phyloP scores from a whole-genome alignment of 2,797 vertebrate species.

The Pogoniulus pusillus region DNA sequence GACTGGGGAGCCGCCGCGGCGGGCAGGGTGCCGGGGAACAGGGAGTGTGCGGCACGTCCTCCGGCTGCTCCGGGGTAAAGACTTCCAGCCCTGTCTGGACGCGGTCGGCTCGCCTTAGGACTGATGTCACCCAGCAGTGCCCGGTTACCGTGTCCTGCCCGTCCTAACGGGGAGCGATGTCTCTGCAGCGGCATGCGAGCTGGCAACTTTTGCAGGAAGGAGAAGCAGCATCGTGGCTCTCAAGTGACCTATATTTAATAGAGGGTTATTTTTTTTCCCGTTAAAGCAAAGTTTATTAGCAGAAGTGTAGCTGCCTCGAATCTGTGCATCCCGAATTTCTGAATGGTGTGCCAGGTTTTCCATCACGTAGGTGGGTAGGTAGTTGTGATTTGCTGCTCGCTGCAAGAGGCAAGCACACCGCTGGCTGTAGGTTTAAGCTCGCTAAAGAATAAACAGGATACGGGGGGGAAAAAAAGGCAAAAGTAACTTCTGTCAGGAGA shows the following conservation, averaged over 20 bases:
- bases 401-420: not conserved
- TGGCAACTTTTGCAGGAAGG: not conserved
- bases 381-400: not conserved
- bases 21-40: not conserved
- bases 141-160: not conserved
- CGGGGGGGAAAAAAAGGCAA: not conserved
- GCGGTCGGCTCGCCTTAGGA: not conserved
- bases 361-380: not conserved
- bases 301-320: not conserved
- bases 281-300: not conserved
- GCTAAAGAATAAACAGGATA: constrained; percentile 36
- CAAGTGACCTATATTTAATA: not conserved
- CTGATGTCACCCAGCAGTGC: not conserved
- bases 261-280: not conserved
- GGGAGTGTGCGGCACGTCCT: not conserved
- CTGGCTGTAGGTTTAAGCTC: not conserved
- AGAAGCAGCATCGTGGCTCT: not conserved
- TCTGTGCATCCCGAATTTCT: not conserved
- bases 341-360: constrained; percentile 1
- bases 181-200: not conserved
- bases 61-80: not conserved
- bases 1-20: not conserved
- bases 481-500: not conserved
- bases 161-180: not conserved
- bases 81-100: not conserved